Evolutionary conservation across 2,888 invertebrate species (phyloP).

Genomic region (Tuberolachnus salignus): DNA sequence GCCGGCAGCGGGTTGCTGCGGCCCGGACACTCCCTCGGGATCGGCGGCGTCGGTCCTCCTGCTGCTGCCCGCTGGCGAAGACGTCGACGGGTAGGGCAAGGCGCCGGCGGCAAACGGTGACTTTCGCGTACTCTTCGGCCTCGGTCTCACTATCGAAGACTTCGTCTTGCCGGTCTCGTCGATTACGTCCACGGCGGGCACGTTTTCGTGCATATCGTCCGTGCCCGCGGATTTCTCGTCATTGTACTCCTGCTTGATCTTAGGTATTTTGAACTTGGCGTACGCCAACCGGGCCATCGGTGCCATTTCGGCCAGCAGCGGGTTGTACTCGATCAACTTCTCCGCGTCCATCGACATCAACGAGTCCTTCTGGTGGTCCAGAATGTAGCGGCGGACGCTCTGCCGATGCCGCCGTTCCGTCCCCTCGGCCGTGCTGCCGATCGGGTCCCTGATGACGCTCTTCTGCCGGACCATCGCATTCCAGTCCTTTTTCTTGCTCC

Average conservation of each 20-base stretch:
- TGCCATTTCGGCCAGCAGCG: slow-evolving; percentile 75
- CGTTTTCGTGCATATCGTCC: slow-evolving; percentile 44
- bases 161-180: slow-evolving; percentile 34
- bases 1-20: background rate
- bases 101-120: slow-evolving; percentile 37
- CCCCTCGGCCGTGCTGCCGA: slow-evolving; percentile 77
- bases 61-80: background rate
- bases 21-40: background rate
- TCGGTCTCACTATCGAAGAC: slow-evolving; percentile 58
- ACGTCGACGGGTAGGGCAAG: slow-evolving; percentile 29
- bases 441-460: slow-evolving; percentile 75
- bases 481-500: slow-evolving; percentile 77
- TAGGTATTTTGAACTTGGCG: slow-evolving; percentile 83
- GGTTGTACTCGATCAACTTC: slow-evolving; percentile 80
- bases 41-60: background rate
- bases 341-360: slow-evolving; percentile 75
- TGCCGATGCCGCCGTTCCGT: slow-evolving; percentile 72
- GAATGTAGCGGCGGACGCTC: slow-evolving; percentile 74
- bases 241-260: slow-evolving; percentile 68
- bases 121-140: slow-evolving; percentile 57
- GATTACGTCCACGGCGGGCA: slow-evolving; percentile 28
- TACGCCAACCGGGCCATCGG: slow-evolving; percentile 83
- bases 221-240: slow-evolving; percentile 60
- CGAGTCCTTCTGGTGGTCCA: slow-evolving; percentile 70
- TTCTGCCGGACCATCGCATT: slow-evolving; percentile 79